Evolutionary conservation across 2,888 invertebrate genomes (phyloP), one percentile per base, ranked within the genome.

Genomic region (Chaitophorus viminalis): DNA sequence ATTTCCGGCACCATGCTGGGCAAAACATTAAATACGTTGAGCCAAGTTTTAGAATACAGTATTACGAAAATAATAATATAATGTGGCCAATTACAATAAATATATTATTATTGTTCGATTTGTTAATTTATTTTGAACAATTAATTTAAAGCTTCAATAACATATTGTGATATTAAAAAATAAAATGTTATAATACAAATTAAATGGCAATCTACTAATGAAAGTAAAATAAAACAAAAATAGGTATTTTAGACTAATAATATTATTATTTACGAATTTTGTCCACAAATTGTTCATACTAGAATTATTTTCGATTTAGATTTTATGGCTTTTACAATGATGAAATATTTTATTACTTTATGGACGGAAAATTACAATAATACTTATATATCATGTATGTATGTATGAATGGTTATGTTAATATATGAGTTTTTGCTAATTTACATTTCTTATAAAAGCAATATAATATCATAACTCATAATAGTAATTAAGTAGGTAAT

Each of bases 21-120:
- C 70, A 52, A 82, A 70, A 82, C 70, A 82, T 82, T 72, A 11
- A 68, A 52, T 33, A 70, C 14, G 52, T 82, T 82, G 46, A 81
- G 81, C 70, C 52, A 82, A 82, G 70, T 70, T 81, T 68, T 6
- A 29, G 18, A 65, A 81, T 81, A 36, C n/a, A 39, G 6, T 29
- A 9, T 18, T 4, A 29, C n/a, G 65, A 68, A 68, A 81, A 65
- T 65, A 81, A 65, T 65, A 79, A 65, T 36, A 39, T 9, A n/a
- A 29, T 36, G 29, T 1, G 18, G 52, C 31, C 17, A 65, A 65
- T 21, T 65, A 6, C n/a, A n/a, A n/a, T 21, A n/a, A n/a, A 65
- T n/a, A 3, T 18, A 9, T 25, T 25, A 78, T 33, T 25, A 60
- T 79, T n/a, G 33, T 60, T 60, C 25, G 0, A 17, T 60, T 77